Evolutionary conservation across 2,113 vertebrate genomes (phyloP).

Genomic region (Rhea americana): DNA sequence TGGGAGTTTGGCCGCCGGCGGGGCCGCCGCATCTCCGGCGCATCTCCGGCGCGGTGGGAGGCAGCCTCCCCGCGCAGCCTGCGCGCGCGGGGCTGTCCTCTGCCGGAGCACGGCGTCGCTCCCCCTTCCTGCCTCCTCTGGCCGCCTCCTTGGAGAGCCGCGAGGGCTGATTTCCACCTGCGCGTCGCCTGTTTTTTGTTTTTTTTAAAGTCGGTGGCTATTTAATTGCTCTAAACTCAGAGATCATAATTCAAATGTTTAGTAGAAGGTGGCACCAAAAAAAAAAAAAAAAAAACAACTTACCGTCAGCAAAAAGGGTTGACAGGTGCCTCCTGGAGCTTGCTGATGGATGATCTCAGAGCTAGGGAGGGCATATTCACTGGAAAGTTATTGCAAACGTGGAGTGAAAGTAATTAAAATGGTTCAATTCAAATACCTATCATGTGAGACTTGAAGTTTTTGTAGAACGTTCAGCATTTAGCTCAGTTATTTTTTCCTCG

Average conservation of each 20-base stretch:
- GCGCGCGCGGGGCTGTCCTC: accelerated
- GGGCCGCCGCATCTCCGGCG: accelerated
- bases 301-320: slow-evolving; percentile 6
- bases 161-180: neutral
- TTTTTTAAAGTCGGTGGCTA: neutral
- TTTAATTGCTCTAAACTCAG: neutral
- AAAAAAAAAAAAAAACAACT: neutral
- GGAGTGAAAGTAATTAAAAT: slow-evolving; percentile 29
- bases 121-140: neutral
- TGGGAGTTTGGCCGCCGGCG: neutral
- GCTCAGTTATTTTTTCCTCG: neutral
- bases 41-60: accelerated
- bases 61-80: neutral
- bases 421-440: slow-evolving; percentile 25
- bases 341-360: slow-evolving; percentile 18
- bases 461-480: neutral
- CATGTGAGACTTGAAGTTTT: neutral
- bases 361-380: neutral
- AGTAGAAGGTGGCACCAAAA: neutral
- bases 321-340: neutral
- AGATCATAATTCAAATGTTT: neutral
- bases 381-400: slow-evolving; percentile 28
- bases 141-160: neutral
- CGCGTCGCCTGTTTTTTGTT: neutral
- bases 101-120: neutral